phyloP scores from a whole-genome alignment of 2,113 vertebrate species.

The Crotalus viridis region DNA sequence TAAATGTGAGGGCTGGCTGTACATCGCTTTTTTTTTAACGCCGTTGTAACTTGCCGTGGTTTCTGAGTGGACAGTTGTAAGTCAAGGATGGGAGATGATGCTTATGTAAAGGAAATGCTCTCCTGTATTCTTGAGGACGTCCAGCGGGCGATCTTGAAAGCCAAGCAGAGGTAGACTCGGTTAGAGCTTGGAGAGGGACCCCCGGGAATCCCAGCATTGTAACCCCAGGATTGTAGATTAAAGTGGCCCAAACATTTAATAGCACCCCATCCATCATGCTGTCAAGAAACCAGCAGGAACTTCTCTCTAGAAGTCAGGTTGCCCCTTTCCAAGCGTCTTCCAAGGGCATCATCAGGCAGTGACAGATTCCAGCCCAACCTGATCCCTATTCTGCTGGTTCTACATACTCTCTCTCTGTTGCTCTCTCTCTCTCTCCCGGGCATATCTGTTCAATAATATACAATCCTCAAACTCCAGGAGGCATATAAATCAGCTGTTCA shows the following conservation, averaged over 20 bases:
- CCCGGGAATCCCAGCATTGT: background rate
- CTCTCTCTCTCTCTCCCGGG: too few relatives aligned
- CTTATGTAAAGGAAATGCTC: background rate
- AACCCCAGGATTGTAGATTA: background rate
- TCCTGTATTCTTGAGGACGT: background rate
- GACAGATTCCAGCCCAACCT: background rate
- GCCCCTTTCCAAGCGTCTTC: background rate
- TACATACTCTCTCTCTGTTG: too few relatives aligned
- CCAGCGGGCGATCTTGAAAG: background rate
- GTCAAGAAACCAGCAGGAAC: background rate
- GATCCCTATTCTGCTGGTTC: background rate
- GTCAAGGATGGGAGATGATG: background rate
- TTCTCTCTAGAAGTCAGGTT: background rate
- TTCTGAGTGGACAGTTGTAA: background rate
- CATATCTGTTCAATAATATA: too few relatives aligned
- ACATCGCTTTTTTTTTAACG: background rate
- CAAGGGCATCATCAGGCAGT: background rate
- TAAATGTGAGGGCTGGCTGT: background rate
- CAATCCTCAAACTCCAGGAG: too few relatives aligned
- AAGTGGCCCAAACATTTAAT: background rate
- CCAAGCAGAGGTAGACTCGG: background rate
- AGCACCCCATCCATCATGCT: background rate
- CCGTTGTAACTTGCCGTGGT: background rate
- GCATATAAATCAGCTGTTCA: too few relatives aligned
- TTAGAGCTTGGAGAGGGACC: background rate